Evolutionary conservation across 2,113 vertebrate genomes (phyloP).

Genomic region (Coracopsis vasa): DNA sequence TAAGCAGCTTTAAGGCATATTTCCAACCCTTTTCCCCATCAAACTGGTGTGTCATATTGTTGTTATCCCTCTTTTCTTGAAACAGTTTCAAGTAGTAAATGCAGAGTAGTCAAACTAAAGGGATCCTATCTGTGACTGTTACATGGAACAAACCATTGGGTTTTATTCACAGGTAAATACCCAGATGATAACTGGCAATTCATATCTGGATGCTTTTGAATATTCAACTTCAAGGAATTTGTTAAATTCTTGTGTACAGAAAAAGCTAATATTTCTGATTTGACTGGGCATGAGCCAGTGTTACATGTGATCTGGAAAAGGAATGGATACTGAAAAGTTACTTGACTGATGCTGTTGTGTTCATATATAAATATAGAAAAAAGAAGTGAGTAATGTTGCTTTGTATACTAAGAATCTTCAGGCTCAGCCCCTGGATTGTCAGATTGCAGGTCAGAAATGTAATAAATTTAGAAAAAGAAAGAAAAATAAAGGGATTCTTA

Average conservation of each 20-base stretch:
- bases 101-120: background rate
- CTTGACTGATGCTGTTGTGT: background rate
- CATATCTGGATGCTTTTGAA: background rate
- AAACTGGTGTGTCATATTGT: background rate
- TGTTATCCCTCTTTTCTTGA: background rate
- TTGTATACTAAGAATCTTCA: background rate
- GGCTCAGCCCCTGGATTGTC: background rate
- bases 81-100: background rate
- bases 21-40: background rate
- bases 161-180: background rate
- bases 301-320: background rate
- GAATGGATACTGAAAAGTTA: background rate
- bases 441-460: background rate
- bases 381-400: background rate
- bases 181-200: background rate
- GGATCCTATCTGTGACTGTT: background rate
- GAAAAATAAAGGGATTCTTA: background rate
- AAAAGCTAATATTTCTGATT: background rate
- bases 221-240: background rate
- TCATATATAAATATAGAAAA: background rate
- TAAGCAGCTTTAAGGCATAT: background rate
- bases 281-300: background rate
- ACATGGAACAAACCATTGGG: fast-evolving
- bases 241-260: background rate
- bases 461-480: background rate